phyloP scores from a whole-genome alignment of 1,140 invertebrate species.

The Cydia pomonella region DNA sequence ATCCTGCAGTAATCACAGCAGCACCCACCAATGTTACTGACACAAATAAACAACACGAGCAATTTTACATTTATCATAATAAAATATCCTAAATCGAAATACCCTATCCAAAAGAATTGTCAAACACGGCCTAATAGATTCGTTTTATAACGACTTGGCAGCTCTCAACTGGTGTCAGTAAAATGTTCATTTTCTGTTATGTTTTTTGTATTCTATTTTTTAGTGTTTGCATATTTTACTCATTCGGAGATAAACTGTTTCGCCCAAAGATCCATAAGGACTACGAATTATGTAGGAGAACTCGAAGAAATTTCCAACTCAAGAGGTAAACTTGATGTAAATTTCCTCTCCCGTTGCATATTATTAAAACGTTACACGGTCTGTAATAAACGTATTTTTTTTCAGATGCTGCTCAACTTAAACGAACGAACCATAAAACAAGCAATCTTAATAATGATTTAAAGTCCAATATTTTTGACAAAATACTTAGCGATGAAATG shows the following conservation, averaged over 20 bases:
- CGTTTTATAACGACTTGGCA: constrained; percentile 13
- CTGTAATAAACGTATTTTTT: constrained; percentile 38
- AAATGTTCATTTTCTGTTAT: constrained; percentile 61
- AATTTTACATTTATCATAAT: constrained; percentile 63
- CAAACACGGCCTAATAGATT: constrained; percentile 43
- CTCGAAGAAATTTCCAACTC: constrained; percentile 19
- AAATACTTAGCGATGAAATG: constrained; percentile 69
- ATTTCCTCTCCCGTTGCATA: constrained; percentile 17
- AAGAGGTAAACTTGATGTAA: constrained; percentile 30
- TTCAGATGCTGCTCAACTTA: constrained; percentile 33
- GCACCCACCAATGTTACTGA: constrained; percentile 36
- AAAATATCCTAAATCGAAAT: constrained; percentile 40
- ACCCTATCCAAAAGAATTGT: constrained; percentile 10
- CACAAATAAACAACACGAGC: constrained; percentile 49
- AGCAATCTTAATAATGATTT: constrained; percentile 45
- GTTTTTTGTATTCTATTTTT: constrained; percentile 60
- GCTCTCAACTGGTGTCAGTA: constrained; percentile 39
- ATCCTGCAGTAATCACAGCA: constrained; percentile 56
- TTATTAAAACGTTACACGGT: constrained; percentile 1
- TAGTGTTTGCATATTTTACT: constrained; percentile 45
- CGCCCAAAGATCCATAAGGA: constrained; percentile 1
- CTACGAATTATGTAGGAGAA: constrained; percentile 22
- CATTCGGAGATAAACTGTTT: constrained; percentile 39
- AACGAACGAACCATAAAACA: constrained; percentile 36
- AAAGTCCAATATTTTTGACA: constrained; percentile 63